Conservation (phyloP, 2,888 invertebrate genomes). For the Ectemnius continuus region DNA sequence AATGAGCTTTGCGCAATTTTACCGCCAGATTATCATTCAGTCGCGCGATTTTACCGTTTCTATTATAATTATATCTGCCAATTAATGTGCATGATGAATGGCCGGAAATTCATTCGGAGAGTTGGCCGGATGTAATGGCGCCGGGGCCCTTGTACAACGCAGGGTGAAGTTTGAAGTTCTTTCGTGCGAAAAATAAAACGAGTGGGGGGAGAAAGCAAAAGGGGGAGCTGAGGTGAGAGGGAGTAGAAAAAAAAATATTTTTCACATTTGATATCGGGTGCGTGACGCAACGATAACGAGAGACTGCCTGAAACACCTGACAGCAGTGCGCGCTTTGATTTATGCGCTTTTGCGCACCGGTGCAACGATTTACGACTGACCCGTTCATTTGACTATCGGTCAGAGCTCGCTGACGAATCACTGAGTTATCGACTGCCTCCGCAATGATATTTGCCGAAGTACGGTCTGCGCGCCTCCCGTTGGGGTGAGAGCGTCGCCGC, state of each 20-base stretch:
- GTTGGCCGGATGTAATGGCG: not conserved
- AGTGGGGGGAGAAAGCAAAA: no score
- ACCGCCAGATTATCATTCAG: not conserved
- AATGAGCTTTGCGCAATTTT: not conserved
- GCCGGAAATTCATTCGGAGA: not conserved
- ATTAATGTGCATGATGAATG: not conserved
- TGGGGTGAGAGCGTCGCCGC: conserved; percentile 22
- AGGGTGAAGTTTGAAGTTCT: no score
- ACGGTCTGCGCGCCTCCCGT: conserved; percentile 22
- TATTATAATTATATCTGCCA: not conserved
- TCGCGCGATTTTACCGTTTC: no score
- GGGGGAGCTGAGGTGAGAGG: no score
- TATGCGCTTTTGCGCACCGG: conserved; percentile 55
- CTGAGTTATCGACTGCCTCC: conserved; percentile 55
- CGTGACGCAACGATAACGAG: conserved; percentile 55
- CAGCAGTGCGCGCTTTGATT: conserved; percentile 53
- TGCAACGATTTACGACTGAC: conserved; percentile 54
- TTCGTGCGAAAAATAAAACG: conserved; percentile 10
- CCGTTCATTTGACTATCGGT: conserved; percentile 58
- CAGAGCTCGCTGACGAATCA: conserved; percentile 60
- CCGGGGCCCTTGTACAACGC: no score
- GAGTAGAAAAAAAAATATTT: conserved; percentile 34
- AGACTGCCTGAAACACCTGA: conserved; percentile 51
- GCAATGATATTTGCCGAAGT: conserved; percentile 60
- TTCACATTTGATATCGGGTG: conserved; percentile 38